phyloP scores from a whole-genome alignment of 2,797 vertebrate genomes.

The Poecilia velifera region DNA sequence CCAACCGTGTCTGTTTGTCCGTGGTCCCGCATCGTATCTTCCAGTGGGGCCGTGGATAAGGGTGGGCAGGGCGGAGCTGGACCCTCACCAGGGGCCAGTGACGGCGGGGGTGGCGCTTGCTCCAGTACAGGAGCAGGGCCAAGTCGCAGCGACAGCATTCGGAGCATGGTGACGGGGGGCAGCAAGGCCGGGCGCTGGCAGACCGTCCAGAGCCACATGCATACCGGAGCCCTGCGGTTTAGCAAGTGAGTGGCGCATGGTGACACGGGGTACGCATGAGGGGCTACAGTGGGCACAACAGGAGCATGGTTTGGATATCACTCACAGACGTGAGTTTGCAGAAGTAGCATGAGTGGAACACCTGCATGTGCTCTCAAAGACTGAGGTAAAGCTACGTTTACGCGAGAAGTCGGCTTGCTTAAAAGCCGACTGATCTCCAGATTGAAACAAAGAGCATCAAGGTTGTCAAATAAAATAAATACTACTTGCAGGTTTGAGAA shows the following conservation, averaged over 20 bases:
- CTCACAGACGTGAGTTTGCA: slow-evolving; percentile 40
- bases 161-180: slow-evolving; percentile 88
- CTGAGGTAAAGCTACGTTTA: slow-evolving; percentile 18
- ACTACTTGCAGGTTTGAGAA: slow-evolving; percentile 35
- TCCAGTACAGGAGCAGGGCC: slow-evolving; percentile 87
- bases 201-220: slow-evolving; percentile 97
- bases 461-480: slow-evolving; percentile 26
- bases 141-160: slow-evolving; percentile 92
- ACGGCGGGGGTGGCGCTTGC: slow-evolving; percentile 74
- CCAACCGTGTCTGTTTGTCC: slow-evolving; percentile 69
- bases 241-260: slow-evolving; percentile 92
- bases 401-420: slow-evolving; percentile 2
- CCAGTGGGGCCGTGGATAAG: slow-evolving; percentile 91
- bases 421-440: slow-evolving; percentile 25
- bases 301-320: slow-evolving; percentile 62
- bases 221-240: slow-evolving; percentile 95
- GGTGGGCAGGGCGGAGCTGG: slow-evolving; percentile 87
- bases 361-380: slow-evolving; percentile 47
- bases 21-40: slow-evolving; percentile 61
- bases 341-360: slow-evolving; percentile 29
- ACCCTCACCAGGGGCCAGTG: slow-evolving; percentile 72
- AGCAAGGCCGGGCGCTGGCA: slow-evolving; percentile 95
- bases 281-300: slow-evolving; percentile 49
- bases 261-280: slow-evolving; percentile 64
- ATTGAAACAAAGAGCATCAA: background rate